Conservation (phyloP, 1,140 invertebrate genomes). For the Eumaeus atala region DNA sequence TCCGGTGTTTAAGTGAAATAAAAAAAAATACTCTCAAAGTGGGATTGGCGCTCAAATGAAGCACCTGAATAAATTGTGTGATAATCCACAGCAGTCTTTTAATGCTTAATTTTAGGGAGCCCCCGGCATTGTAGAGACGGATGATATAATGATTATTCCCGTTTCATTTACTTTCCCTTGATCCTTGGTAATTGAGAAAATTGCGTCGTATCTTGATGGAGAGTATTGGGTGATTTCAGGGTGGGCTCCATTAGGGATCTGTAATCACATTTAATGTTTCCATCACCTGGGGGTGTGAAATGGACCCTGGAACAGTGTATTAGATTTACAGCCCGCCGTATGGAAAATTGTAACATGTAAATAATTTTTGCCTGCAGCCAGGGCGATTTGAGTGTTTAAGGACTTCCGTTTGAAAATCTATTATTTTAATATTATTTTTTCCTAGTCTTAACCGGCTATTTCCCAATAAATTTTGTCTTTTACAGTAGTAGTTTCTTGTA, state of each 20-base stretch:
- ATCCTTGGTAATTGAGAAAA: slow-evolving; percentile 68
- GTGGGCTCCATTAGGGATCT: slow-evolving; percentile 44
- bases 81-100: slow-evolving; percentile 67
- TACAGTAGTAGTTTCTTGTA: no score
- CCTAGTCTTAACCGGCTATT: no score
- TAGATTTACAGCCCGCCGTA: background rate
- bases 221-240: slow-evolving; percentile 51
- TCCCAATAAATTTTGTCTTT: no score
- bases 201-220: slow-evolving; percentile 59
- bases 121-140: slow-evolving; percentile 40
- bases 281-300: slow-evolving; percentile 59
- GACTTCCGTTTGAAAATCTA: no score
- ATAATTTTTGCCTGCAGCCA: no score
- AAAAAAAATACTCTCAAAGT: slow-evolving; percentile 56
- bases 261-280: slow-evolving; percentile 62
- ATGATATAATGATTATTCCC: slow-evolving; percentile 70
- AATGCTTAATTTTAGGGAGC: slow-evolving; percentile 62
- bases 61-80: slow-evolving; percentile 73
- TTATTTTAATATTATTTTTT: no score
- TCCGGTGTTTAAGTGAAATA: slow-evolving; percentile 60
- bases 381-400: no score
- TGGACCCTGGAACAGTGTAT: slow-evolving; percentile 30
- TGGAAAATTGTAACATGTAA: no score
- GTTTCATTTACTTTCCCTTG: slow-evolving; percentile 68
- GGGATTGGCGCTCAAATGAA: slow-evolving; percentile 68